A percentile compares a stretch with the other conserved stretches of the same genome.
Conservation (phyloP, 2,888 invertebrate genomes). For the Dryocosmus kuriphilus region DNA sequence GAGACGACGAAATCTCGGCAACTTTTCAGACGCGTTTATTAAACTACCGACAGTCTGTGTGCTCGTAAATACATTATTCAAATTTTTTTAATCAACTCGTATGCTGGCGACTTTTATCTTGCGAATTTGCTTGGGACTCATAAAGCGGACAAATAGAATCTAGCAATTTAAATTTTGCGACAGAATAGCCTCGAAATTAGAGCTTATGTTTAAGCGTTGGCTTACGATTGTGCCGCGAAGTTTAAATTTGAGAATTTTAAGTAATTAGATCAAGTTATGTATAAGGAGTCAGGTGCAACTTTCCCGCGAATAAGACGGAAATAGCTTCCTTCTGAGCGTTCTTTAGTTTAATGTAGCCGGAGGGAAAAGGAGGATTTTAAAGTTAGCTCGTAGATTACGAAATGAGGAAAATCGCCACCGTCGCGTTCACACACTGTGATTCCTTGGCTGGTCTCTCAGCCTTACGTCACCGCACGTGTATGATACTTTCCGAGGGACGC, state of each 20-base stretch:
- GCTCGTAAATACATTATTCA: constrained; percentile 15
- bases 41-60: neutral
- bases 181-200: neutral
- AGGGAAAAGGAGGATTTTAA: constrained; percentile 9
- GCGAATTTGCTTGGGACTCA: neutral
- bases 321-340: neutral
- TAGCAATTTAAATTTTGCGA: neutral
- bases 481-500: constrained; percentile 35
- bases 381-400: neutral
- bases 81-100: neutral
- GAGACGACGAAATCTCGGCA: neutral
- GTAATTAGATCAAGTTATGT: too few species aligned
- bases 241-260: neutral
- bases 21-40: neutral
- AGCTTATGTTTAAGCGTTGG: neutral
- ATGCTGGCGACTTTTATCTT: neutral
- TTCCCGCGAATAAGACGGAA: neutral
- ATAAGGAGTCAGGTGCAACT: neutral
- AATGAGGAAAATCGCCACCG: constrained; percentile 13
- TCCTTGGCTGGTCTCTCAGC: constrained; percentile 24
- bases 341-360: neutral
- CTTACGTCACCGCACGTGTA: constrained; percentile 35
- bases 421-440: constrained; percentile 1
- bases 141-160: neutral
- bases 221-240: neutral